These are phyloP conservation scores for Gisinianus flammeolus DNA, from an alignment of 2,888 invertebrate genomes.

Conservation along the genomic window DNA sequence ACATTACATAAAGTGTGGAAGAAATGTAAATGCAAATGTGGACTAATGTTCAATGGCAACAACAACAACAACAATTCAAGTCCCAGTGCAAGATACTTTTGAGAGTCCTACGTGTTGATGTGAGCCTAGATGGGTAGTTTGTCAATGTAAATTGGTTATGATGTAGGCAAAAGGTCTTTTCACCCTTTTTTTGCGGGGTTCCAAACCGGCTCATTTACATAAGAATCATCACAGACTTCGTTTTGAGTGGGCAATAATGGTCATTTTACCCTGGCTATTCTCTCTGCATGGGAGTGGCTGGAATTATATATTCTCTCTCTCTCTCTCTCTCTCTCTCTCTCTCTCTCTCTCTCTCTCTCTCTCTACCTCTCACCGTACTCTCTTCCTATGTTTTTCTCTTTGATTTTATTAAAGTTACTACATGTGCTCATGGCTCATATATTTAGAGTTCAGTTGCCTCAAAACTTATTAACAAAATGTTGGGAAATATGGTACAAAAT, in stretches of 20 bases:
- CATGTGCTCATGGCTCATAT: neutral
- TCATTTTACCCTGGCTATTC: constrained; percentile 18
- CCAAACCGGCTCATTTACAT: constrained; percentile 27
- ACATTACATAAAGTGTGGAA: neutral
- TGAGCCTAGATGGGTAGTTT: neutral
- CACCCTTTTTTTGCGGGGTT: constrained; percentile 26
- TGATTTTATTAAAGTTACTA: neutral
- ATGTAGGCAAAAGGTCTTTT: neutral
- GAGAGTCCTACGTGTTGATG: neutral
- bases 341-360: constrained; percentile 5
- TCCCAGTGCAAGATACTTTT: neutral
- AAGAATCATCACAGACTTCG: constrained; percentile 21
- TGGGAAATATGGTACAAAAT: neutral
- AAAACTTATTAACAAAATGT: neutral
- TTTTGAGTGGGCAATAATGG: constrained; percentile 32
- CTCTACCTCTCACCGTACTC: neutral
- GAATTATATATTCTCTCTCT: neutral
- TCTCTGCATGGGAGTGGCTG: neutral
- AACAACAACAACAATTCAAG: constrained; percentile 15
- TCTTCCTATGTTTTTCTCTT: neutral
- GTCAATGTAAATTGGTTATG: constrained; percentile 34
- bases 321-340: neutral
- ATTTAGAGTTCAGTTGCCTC: constrained; percentile 4
- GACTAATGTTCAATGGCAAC: constrained; percentile 6
- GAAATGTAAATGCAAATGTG: constrained; percentile 30